Conservation (phyloP, 2,113 vertebrate genomes). For the Crotalus tigris region DNA sequence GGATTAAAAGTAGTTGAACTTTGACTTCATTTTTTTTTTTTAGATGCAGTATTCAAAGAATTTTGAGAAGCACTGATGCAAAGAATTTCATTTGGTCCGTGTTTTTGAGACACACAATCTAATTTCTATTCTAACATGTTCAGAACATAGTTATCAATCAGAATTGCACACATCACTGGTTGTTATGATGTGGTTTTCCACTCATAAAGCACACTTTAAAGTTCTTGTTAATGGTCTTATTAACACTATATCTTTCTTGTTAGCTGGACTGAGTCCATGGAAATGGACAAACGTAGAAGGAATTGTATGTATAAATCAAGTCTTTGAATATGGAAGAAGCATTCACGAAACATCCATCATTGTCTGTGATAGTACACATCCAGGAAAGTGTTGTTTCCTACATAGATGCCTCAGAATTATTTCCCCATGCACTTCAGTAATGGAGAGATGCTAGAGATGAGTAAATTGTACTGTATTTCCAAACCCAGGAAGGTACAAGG, state of each 20-base stretch:
- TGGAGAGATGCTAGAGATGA: not conserved
- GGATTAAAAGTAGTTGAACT: not conserved
- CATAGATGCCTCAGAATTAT: not conserved
- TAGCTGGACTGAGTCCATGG: not conserved
- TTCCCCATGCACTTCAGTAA: conserved; percentile 2
- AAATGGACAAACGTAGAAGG: not conserved
- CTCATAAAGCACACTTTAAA: not conserved
- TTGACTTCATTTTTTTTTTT: not conserved
- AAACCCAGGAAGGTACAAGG: conserved; percentile 26
- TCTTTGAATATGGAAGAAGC: not conserved
- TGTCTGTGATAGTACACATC: conserved; percentile 2
- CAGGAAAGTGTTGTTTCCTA: not conserved
- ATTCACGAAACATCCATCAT: conserved; percentile 5
- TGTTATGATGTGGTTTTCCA: not conserved
- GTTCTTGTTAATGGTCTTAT: not conserved
- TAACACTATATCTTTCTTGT: not conserved
- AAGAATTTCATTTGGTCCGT: not conserved
- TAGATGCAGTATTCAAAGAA: not conserved
- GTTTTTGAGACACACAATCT: not conserved
- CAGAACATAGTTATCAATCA: not conserved
- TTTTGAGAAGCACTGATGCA: not conserved
- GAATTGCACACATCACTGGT: not conserved
- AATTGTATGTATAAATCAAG: not conserved
- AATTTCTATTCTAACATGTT: not conserved
- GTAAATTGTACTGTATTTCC: conserved; percentile 7